Conservation (phyloP, 2,888 invertebrate species). For the Tubulanus polymorphus region DNA sequence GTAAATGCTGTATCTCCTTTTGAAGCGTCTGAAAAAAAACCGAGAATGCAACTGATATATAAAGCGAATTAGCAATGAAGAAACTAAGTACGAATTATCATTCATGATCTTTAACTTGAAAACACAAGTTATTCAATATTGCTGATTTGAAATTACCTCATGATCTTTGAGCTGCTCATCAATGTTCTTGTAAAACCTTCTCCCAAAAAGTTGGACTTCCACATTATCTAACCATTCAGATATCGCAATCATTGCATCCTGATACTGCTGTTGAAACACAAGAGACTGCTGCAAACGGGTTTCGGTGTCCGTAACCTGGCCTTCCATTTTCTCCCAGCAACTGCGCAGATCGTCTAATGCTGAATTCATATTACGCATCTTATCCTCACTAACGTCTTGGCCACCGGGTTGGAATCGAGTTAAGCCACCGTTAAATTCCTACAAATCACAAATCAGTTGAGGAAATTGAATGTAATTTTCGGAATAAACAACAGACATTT, state of each 20-base stretch:
- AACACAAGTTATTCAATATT: background rate
- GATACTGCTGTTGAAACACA: constrained; percentile 42
- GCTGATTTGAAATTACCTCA: constrained; percentile 29
- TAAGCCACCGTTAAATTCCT: too few species aligned
- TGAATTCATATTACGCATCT: constrained; percentile 28
- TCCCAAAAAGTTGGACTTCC: constrained; percentile 34
- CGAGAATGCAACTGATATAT: too few species aligned
- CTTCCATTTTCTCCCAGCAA: constrained; percentile 34
- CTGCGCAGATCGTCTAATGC: constrained; percentile 28
- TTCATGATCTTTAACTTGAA: background rate
- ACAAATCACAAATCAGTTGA: too few species aligned
- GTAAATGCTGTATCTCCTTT: constrained; percentile 43
- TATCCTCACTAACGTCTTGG: too few species aligned
- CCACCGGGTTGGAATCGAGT: too few species aligned
- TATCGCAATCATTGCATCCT: constrained; percentile 36
- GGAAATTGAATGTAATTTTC: too few species aligned
- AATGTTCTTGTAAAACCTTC: constrained; percentile 25
- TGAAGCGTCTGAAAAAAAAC: constrained; percentile 32
- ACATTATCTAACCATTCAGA: constrained; percentile 44
- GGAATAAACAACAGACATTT: too few species aligned
- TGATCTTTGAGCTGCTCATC: constrained; percentile 39
- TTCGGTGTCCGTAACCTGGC: constrained; percentile 32
- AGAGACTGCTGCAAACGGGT: constrained; percentile 31
- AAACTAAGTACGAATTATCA: too few species aligned
- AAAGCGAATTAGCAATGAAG: too few species aligned